Base-by-base conservation (phyloP, 2,797 vertebrate genomes). In the Rhinoraja longicauda region DNA sequence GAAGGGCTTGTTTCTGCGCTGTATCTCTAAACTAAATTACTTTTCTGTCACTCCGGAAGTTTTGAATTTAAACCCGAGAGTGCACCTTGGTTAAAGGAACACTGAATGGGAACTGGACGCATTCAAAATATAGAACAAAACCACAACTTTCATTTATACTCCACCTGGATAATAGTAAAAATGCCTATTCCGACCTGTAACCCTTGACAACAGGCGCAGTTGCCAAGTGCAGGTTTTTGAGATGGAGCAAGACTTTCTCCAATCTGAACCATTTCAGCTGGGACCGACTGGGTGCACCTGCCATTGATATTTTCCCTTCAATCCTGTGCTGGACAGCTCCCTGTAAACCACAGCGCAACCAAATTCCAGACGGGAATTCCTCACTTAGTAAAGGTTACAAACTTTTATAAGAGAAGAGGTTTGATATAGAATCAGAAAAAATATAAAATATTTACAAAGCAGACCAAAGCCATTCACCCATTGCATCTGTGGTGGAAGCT, bases 271-370 rank as follows among this genome's bases (percentile, higher is more conserved):
- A 32, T 29, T 62, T 29, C 29, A 59, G 4, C 53, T 84, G 3
- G 81, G 57, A 24, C 53, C 13, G 26, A 4, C 57, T 62, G 26
- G 57, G 1, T 32, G 8, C 26, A 64, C 29, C 4, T 64, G 82
- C 59, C n/a, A 62, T 29, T n/a, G 29, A 17, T 13, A 86, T 88
- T n/a, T 19, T 62, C 17, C 32, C 8, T 17, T 67, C n/a, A 88
- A 17, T 88, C n/a, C 84, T 67, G 84, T 88, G 59, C 62, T 88
- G 84, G 62, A 88, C 84, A 88, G 84, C 84, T 88, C 84, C 84
- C n/a, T 67, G 84, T 88, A 88, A 88, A 88, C 62, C 59, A 67
- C 17, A 88, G 62, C 84, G 21, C n/a, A 8, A 45, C 26, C 26
- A 19, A 32, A 19, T 88, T 32, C 53, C 19, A 64, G 17, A 36